Conservation (phyloP, 2,113 vertebrate species). For the Etheostoma spectabile region DNA sequence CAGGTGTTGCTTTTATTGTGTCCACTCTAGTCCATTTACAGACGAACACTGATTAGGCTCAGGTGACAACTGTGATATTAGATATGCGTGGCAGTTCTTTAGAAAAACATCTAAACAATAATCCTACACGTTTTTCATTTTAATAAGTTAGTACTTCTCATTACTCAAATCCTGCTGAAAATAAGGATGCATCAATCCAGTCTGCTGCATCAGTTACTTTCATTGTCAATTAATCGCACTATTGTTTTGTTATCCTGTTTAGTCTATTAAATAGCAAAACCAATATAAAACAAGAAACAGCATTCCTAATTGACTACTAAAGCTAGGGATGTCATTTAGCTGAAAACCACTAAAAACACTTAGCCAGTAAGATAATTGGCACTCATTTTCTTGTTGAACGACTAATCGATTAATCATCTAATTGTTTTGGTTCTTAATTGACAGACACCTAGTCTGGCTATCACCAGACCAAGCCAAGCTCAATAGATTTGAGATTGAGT, state of each 20-base stretch:
- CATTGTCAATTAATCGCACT: not conserved
- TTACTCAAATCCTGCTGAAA: not conserved
- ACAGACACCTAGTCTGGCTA: no score
- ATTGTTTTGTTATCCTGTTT: not conserved
- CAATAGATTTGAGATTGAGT: no score
- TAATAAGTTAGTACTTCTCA: not conserved
- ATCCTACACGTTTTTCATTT: not conserved
- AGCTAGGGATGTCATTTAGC: no score
- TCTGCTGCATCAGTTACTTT: not conserved
- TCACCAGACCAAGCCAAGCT: no score
- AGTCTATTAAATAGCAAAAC: not conserved
- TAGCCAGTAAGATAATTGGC: no score
- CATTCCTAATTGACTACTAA: no score
- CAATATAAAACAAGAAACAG: no score
- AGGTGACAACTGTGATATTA: not conserved
- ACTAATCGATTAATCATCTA: no score
- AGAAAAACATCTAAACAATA: not conserved
- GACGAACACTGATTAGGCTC: not conserved
- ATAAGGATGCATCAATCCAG: not conserved
- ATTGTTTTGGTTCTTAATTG: no score
- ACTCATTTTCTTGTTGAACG: no score
- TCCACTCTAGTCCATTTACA: slow-evolving; percentile 5
- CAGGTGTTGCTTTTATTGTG: slow-evolving; percentile 42
- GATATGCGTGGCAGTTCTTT: not conserved
- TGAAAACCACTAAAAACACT: no score